Evolutionary conservation across 37 sponge, comb jelly and placozoan species (phyloP), one percentile per base, ranked within the genome.

Genomic region (Beroe ovata): DNA sequence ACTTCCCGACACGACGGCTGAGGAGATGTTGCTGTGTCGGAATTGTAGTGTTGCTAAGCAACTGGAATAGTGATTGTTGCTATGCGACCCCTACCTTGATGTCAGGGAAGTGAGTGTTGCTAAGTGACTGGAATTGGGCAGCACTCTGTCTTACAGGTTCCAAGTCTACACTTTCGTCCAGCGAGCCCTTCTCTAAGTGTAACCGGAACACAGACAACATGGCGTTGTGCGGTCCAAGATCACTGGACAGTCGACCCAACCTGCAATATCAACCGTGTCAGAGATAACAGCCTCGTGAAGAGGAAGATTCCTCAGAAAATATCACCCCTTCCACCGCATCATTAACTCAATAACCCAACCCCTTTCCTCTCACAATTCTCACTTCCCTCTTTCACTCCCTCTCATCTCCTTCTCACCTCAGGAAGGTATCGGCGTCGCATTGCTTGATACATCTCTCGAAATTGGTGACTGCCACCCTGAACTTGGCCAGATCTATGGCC

Each of bases 361-460:
- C 16, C 11, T 19, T 58, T 19, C 11, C 59, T 58, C 11, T 19
- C 59, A 19, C 18, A 58, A 58, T n/a, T n/a, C n/a, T n/a, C n/a
- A n/a, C n/a, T n/a, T n/a, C n/a, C n/a, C n/a, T n/a, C n/a, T n/a
- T n/a, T n/a, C n/a, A 62, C 63, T 6, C 63, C 11, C 59, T 58
- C 59, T 58, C 16, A 58, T 19, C 59, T 11, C 25, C 8, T 23
- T 8, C 23, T 63, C 11, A 77, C 84, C 84, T 77, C 28, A 77
- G 47, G 47, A 77, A 77, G 6, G 84, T 77, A 28, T 77, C 84
- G 4, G 84, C 38, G 41, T 77, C 84, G 38, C 84, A 77, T 25
- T 77, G 84, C n/a, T 77, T 77, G 84, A 77, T 77, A 25, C 84
- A 77, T 25, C 84, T 39, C 84, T 77, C 84, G 21, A 77, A 77